Conservation (phyloP, 2,113 vertebrate genomes). For the Dipodomys merriami region DNA sequence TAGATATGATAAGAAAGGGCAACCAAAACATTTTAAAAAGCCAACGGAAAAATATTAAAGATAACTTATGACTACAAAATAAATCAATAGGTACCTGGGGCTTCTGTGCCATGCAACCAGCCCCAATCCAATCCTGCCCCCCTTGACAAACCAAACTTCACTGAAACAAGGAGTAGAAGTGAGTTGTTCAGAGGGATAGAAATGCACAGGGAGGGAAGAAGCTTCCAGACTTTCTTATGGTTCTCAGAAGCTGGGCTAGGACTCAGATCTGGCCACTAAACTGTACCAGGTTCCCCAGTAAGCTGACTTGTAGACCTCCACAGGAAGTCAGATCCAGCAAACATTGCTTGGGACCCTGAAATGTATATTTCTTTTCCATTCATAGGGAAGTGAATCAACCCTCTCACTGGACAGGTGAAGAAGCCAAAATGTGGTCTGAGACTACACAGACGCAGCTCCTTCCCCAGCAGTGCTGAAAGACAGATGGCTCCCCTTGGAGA, state of each 20-base stretch:
- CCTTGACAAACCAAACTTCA: neutral
- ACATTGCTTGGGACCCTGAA: too few relatives aligned
- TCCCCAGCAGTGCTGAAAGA: neutral
- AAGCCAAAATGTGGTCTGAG: too few relatives aligned
- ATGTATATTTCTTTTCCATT: too few relatives aligned
- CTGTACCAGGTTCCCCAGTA: too few relatives aligned
- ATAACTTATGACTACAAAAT: conserved; percentile 2
- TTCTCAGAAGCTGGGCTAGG: neutral
- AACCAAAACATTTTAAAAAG: conserved; percentile 34
- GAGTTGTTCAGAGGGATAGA: neutral
- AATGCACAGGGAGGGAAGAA: neutral
- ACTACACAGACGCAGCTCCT: neutral
- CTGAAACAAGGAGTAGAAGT: neutral
- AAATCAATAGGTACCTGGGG: neutral
- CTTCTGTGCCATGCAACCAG: neutral
- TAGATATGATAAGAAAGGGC: neutral
- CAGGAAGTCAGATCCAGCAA: too few relatives aligned
- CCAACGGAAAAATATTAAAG: conserved; percentile 14
- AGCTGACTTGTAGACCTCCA: too few relatives aligned
- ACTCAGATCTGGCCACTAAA: neutral
- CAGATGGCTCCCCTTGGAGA: neutral
- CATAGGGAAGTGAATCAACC: too few relatives aligned
- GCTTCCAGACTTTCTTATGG: neutral
- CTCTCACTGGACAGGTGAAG: too few relatives aligned
- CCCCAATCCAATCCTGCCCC: neutral